Evolutionary conservation across 2,797 vertebrate species (phyloP).

Genomic region (Darevskia mixta): DNA sequence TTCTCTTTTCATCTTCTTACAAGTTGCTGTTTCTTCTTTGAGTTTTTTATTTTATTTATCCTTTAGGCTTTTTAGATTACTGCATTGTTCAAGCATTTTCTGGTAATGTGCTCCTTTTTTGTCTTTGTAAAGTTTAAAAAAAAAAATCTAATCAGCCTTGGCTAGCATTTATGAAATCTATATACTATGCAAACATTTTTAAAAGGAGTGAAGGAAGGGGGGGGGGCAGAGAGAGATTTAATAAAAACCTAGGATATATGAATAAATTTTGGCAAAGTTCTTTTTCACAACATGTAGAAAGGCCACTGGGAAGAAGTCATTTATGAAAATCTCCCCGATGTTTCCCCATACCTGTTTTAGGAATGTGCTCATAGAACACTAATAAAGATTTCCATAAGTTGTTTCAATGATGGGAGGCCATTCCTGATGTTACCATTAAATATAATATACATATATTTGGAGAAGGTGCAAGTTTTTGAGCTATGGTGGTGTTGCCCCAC

Average conservation of each 20-base stretch:
- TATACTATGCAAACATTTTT: slow-evolving; percentile 57
- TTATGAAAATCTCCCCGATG: neutral
- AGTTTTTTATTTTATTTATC: slow-evolving; percentile 37
- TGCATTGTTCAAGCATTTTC: slow-evolving; percentile 48
- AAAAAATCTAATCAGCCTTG: slow-evolving; percentile 59
- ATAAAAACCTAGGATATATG: slow-evolving; percentile 58
- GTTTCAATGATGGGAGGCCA: neutral
- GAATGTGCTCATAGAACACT: slow-evolving; percentile 21
- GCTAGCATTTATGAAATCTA: slow-evolving; percentile 62
- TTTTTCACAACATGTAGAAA: slow-evolving; percentile 44
- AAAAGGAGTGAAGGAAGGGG: neutral
- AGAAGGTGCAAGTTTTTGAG: no score
- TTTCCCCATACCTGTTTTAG: slow-evolving; percentile 40
- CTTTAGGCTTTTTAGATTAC: slow-evolving; percentile 50
- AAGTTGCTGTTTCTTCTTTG: slow-evolving; percentile 49
- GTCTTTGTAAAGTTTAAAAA: neutral
- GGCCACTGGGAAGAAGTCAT: slow-evolving; percentile 41
- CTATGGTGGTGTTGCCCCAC: no score
- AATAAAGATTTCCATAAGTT: neutral
- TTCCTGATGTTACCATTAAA: neutral
- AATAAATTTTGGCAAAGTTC: slow-evolving; percentile 22
- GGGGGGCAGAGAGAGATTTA: slow-evolving; percentile 39
- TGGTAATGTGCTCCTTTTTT: slow-evolving; percentile 42
- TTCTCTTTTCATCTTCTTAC: slow-evolving; percentile 20
- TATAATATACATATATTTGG: slow-evolving; percentile 16